These are phyloP conservation scores for Gymnogyps californianus DNA, from an alignment of 2,113 vertebrate genomes.

Conservation along the genomic window DNA sequence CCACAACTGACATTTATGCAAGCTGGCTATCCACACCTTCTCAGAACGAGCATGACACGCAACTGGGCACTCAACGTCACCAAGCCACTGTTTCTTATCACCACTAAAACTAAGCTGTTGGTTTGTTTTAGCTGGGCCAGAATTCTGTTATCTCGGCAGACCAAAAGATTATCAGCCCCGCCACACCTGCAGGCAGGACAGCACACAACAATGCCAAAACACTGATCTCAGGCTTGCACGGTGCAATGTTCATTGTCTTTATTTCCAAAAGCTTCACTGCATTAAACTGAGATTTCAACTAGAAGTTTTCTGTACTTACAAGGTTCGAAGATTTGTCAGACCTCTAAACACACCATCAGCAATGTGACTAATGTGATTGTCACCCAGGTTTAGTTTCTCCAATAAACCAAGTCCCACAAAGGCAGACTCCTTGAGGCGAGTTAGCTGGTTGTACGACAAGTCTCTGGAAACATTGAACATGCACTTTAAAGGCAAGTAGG, in stretches of 20 bases:
- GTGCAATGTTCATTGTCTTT: neutral
- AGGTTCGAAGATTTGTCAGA: slow-evolving; percentile 82
- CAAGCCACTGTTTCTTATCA: neutral
- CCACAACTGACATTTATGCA: neutral
- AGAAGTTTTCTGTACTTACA: slow-evolving; percentile 80
- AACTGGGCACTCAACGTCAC: neutral
- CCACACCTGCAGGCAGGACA: neutral
- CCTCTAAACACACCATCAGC: slow-evolving; percentile 90
- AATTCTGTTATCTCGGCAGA: neutral
- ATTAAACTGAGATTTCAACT: neutral
- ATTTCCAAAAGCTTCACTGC: neutral
- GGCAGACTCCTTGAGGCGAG: slow-evolving; percentile 89
- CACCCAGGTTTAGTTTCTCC: slow-evolving; percentile 89
- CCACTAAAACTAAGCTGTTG: neutral
- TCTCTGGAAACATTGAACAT: slow-evolving; percentile 74
- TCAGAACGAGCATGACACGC: neutral
- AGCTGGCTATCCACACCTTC: neutral
- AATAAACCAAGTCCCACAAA: slow-evolving; percentile 87
- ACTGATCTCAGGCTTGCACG: neutral
- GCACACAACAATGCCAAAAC: neutral
- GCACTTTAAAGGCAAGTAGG: neutral
- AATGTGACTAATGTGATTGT: slow-evolving; percentile 90
- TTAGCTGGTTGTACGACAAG: slow-evolving; percentile 91
- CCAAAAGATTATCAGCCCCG: neutral
- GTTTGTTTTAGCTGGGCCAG: neutral